These are phyloP conservation scores for Smittia aterrima DNA, from an alignment of 2,888 invertebrate species.

Conservation along the genomic window DNA sequence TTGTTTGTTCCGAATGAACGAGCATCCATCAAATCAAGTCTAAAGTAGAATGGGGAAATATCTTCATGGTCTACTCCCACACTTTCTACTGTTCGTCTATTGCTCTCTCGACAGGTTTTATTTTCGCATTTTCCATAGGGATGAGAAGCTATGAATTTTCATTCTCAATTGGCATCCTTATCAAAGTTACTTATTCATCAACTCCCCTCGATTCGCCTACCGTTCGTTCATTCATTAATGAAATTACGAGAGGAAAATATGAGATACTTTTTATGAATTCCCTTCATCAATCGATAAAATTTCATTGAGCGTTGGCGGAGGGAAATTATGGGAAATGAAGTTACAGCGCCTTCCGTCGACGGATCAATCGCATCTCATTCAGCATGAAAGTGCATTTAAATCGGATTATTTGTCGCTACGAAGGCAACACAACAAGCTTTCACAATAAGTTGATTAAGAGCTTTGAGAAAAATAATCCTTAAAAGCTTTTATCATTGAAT, in stretches of 20 bases:
- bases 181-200: background rate
- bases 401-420: too few species aligned
- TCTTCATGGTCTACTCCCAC: background rate
- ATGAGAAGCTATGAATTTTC: slow-evolving; percentile 1
- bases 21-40: background rate
- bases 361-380: too few species aligned
- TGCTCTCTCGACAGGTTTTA: background rate
- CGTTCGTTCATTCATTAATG: slow-evolving; percentile 28
- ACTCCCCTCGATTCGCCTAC: background rate
- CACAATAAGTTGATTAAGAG: too few species aligned
- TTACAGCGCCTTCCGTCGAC: too few species aligned
- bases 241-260: slow-evolving; percentile 17
- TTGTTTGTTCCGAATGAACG: slow-evolving; percentile 4
- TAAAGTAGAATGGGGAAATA: background rate
- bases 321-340: background rate
- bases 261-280: background rate
- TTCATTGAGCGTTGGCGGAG: background rate
- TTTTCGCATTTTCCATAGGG: background rate
- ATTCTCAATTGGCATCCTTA: background rate
- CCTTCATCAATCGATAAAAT: slow-evolving; percentile 14
- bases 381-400: too few species aligned
- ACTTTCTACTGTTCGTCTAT: background rate
- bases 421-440: too few species aligned
- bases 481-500: too few species aligned
- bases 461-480: too few species aligned